Evolutionary conservation across 2,113 vertebrate genomes (phyloP).

Genomic region (Etia nguti): DNA sequence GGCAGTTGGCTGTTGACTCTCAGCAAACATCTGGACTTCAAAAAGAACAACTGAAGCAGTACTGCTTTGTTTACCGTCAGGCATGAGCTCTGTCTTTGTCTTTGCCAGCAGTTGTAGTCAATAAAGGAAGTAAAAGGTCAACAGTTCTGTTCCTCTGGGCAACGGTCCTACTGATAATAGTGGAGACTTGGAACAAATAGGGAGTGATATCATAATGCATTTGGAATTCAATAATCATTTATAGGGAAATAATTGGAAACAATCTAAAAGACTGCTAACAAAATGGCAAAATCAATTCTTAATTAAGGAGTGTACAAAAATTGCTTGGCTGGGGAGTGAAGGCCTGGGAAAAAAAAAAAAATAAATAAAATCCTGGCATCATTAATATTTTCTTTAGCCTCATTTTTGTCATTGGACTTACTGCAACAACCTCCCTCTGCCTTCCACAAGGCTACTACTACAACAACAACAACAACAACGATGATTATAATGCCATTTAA

Average conservation of each 20-base stretch:
- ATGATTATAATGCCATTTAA: accelerated
- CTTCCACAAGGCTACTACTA: neutral
- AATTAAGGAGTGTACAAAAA: neutral
- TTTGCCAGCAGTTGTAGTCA: conserved; percentile 14
- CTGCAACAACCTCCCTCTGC: neutral
- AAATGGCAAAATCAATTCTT: neutral
- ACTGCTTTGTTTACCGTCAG: conserved; percentile 42
- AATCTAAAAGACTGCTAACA: neutral
- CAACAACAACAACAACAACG: neutral
- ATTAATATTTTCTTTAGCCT: neutral
- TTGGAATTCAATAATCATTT: neutral
- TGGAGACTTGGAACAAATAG: neutral
- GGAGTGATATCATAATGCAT: neutral
- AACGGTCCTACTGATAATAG: conserved; percentile 14
- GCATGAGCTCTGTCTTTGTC: conserved; percentile 8
- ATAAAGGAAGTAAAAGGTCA: conserved; percentile 60
- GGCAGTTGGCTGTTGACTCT: conserved; percentile 32
- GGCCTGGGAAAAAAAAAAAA: neutral
- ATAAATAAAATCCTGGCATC: neutral
- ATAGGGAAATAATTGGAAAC: neutral
- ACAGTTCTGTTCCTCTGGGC: conserved; percentile 5
- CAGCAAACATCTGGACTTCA: conserved; percentile 39
- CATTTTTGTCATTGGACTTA: neutral
- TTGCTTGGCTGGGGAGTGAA: neutral
- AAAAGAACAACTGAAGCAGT: conserved; percentile 35